These are phyloP conservation scores for Lapara coniferarum DNA, from an alignment of 2,888 invertebrate species.

Conservation along the genomic window DNA sequence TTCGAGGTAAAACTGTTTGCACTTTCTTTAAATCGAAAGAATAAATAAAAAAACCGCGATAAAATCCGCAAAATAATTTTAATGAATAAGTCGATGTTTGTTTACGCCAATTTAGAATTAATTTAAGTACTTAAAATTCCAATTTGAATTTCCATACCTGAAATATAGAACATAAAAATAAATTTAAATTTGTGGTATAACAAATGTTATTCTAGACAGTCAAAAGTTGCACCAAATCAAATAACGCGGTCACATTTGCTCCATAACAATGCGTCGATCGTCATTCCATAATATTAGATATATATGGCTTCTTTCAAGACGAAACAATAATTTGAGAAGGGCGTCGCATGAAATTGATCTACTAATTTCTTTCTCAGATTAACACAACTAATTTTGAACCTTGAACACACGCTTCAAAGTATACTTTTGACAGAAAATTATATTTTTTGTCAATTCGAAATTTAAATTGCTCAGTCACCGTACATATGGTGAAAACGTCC, in stretches of 20 bases:
- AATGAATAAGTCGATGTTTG: too few species aligned
- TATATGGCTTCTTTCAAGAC: constrained; percentile 64
- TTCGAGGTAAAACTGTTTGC: neutral
- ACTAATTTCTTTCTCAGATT: constrained; percentile 1
- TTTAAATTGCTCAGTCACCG: constrained; percentile 59
- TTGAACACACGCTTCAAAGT: constrained; percentile 24
- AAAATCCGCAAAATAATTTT: too few species aligned
- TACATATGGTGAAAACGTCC: constrained; percentile 50
- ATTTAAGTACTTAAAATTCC: too few species aligned
- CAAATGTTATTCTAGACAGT: too few species aligned
- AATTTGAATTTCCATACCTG: too few species aligned
- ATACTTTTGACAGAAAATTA: constrained; percentile 17
- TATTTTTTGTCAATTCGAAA: constrained; percentile 1
- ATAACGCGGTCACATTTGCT: constrained; percentile 37
- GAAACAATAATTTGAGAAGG: constrained; percentile 68
- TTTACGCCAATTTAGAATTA: too few species aligned
- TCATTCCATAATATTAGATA: constrained; percentile 29
- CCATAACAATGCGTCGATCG: constrained; percentile 32
- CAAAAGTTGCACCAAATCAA: neutral
- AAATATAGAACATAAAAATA: too few species aligned
- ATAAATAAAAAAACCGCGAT: too few species aligned
- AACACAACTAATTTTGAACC: constrained; percentile 38
- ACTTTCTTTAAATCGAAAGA: constrained; percentile 1
- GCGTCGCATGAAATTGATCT: constrained; percentile 46
- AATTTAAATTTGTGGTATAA: too few species aligned